phyloP scores from a whole-genome alignment of 2,113 vertebrate species.

The Rhinopomastus cyanomelas region DNA sequence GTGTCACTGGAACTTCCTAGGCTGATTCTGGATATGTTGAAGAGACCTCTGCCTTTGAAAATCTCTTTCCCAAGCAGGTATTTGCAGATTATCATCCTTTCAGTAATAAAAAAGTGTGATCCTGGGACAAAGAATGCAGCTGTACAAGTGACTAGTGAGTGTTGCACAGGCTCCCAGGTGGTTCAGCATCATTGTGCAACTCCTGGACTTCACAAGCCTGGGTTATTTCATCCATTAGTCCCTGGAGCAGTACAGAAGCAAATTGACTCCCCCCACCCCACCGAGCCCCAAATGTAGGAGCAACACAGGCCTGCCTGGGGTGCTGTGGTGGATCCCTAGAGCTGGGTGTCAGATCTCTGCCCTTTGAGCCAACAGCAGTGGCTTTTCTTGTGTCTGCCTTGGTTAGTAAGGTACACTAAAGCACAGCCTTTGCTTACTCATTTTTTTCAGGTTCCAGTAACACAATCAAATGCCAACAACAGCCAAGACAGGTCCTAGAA shows the following conservation, averaged over 20 bases:
- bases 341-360: not conserved
- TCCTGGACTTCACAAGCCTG: not conserved
- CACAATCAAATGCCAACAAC: not conserved
- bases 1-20: not conserved
- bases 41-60: not conserved
- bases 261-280: not conserved
- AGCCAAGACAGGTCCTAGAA: not conserved
- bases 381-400: not conserved
- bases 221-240: not conserved
- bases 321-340: not conserved
- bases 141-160: not conserved
- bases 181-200: not conserved
- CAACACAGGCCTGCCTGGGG: not conserved
- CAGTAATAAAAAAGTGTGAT: not conserved
- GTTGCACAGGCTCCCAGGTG: not conserved
- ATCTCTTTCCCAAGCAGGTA: constrained; percentile 6
- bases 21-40: not conserved
- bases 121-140: not conserved
- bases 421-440: not conserved
- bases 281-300: not conserved
- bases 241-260: not conserved
- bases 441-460: not conserved
- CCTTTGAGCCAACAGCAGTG: not conserved
- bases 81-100: not conserved
- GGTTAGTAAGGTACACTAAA: not conserved